These are phyloP conservation scores for Rhea americana DNA, from an alignment of 2,113 vertebrate genomes.

Conservation along the genomic window DNA sequence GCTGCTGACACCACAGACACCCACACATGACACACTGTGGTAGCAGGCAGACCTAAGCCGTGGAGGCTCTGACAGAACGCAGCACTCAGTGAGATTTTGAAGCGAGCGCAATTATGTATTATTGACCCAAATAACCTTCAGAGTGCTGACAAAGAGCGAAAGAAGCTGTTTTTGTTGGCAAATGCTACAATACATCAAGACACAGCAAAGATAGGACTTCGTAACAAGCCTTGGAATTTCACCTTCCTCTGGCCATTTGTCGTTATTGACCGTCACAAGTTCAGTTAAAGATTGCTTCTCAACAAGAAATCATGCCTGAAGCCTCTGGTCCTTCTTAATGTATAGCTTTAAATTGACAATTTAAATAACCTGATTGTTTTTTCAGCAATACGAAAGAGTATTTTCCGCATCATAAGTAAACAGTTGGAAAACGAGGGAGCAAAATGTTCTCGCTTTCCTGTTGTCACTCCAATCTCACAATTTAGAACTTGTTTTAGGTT, in stretches of 20 bases:
- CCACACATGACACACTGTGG: rapidly evolving
- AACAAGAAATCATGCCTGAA: not conserved
- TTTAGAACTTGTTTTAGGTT: not conserved
- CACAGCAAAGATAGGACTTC: not conserved
- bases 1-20: not conserved
- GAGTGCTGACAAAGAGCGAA: constrained; percentile 1
- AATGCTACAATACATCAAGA: constrained; percentile 35
- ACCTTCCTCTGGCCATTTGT: not conserved
- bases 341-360: not conserved
- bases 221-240: not conserved
- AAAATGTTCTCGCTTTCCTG: not conserved
- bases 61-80: not conserved
- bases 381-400: not conserved
- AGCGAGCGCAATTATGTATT: not conserved
- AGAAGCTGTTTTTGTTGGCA: not conserved
- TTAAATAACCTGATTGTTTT: not conserved
- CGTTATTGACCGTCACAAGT: not conserved
- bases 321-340: not conserved
- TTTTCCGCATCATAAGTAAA: not conserved
- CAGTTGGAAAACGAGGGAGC: not conserved
- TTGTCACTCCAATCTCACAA: not conserved
- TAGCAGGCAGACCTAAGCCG: rapidly evolving
- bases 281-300: not conserved
- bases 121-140: not conserved
- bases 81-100: not conserved